Base-by-base conservation (phyloP, 2,113 vertebrate genomes). In the Lampris incognitus region DNA sequence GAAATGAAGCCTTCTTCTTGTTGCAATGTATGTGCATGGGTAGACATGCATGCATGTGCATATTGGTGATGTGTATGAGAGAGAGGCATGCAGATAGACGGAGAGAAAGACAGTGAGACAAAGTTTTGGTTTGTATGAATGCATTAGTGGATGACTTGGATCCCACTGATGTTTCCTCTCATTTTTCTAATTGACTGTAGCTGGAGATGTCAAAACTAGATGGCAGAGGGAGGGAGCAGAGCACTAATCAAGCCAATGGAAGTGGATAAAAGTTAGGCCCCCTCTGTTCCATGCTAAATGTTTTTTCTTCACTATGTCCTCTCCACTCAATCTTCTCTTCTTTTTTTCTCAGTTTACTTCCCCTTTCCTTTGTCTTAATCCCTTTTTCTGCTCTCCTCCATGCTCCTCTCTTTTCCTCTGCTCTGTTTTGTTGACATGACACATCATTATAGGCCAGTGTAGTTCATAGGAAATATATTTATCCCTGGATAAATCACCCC, bases 241-340 rank as follows among this genome's bases (percentile, higher is more conserved):
- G 71, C 68, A 88, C 94, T 79, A 88, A 94, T 86, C 92, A 94
- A 82, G 83, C 93, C 59, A 93, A 69, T 61, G 89, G 92, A 90
- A 93, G 92, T 92, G 54, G 0, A 72, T 77, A 72, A 78, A 44
- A 52, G 13, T 42, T 5, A n/a, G 71, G 58, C 46, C 57, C 61
- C 61, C 11, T 11, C 59, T 11, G 7, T 42, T 50, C 5, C 7
- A 2, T 37, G 10, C 48, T 68, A 68, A 70, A 87, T 81, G 55
- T 36, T 42, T 78, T 76, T 69, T 70, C 49, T 78, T 41, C 61
- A 37, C 46, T 58, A 13, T 70, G 39, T 49, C 9, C 24, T 39
- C 41, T 55, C 66, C 57, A 62, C 46, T 38, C n/a, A 24, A 61
- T 11, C 41, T 62, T 9, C 71, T 59, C 78, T 69, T 24, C 5